A percentile compares a stretch with the other conserved stretches of the same genome.
phyloP scores from a whole-genome alignment of 2,113 vertebrate genomes.

The Nettapus auritus region DNA sequence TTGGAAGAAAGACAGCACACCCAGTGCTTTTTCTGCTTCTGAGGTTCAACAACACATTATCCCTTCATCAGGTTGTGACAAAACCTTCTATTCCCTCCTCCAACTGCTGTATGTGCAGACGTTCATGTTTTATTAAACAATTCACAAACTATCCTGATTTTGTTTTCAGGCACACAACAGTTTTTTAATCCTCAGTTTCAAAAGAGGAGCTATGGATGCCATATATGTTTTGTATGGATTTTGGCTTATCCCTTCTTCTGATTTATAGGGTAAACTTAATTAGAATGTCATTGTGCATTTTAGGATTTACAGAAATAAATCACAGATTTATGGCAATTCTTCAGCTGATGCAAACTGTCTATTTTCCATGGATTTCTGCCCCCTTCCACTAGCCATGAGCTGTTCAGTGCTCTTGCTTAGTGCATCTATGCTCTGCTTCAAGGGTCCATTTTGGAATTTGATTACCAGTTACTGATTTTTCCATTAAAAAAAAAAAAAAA shows the following conservation, averaged over 20 bases:
- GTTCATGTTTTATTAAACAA: background rate
- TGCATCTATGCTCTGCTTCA: background rate
- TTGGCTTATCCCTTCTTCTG: background rate
- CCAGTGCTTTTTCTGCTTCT: background rate
- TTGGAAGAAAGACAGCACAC: background rate
- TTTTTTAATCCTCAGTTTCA: background rate
- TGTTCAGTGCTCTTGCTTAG: background rate
- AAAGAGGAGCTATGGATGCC: background rate
- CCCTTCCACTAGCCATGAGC: background rate
- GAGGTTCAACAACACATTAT: background rate
- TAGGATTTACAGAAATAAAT: background rate
- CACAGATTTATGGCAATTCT: background rate
- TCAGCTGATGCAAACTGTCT: background rate
- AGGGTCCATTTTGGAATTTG: background rate
- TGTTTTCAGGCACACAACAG: background rate
- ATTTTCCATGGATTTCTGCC: background rate
- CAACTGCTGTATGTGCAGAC: background rate
- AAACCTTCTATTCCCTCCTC: background rate
- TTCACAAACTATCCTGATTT: background rate
- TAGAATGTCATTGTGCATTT: background rate
- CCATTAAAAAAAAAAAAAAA: background rate
- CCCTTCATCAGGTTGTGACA: background rate
- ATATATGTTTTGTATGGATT: accelerated
- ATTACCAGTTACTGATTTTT: background rate
- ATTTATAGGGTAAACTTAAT: background rate